phyloP scores from a whole-genome alignment of 2,888 invertebrate species.

The Noctua fimbriata region DNA sequence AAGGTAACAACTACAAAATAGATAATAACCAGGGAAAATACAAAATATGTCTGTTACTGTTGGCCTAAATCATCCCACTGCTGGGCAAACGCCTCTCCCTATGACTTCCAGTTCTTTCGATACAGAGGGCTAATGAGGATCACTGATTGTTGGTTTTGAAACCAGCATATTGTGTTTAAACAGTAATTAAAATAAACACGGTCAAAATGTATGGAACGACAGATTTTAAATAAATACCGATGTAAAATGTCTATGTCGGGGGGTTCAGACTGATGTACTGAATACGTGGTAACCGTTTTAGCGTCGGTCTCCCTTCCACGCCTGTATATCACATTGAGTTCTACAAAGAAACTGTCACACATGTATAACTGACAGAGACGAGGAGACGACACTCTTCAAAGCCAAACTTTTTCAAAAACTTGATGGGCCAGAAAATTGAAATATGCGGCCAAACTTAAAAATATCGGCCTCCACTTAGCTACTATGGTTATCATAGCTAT shows the following conservation, averaged over 20 bases:
- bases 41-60: background rate
- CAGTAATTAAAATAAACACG: background rate
- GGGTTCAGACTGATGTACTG: background rate
- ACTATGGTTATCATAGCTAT: conserved; percentile 70
- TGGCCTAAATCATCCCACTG: background rate
- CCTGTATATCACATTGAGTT: background rate
- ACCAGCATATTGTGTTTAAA: background rate
- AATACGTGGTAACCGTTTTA: background rate
- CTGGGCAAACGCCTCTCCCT: background rate
- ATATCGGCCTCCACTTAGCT: conserved; percentile 45
- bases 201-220: too few relatives aligned
- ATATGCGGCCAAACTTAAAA: conserved; percentile 37
- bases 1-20: background rate
- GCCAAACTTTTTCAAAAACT: conserved; percentile 3
- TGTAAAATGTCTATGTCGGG: too few relatives aligned
- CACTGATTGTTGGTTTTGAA: background rate
- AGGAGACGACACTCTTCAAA: background rate
- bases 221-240: too few relatives aligned
- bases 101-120: background rate
- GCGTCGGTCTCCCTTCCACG: background rate
- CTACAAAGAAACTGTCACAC: background rate
- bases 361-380: background rate
- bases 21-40: background rate
- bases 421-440: background rate
- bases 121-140: background rate